phyloP scores from a whole-genome alignment of 2,797 vertebrate species.

The Alectoris magna region DNA sequence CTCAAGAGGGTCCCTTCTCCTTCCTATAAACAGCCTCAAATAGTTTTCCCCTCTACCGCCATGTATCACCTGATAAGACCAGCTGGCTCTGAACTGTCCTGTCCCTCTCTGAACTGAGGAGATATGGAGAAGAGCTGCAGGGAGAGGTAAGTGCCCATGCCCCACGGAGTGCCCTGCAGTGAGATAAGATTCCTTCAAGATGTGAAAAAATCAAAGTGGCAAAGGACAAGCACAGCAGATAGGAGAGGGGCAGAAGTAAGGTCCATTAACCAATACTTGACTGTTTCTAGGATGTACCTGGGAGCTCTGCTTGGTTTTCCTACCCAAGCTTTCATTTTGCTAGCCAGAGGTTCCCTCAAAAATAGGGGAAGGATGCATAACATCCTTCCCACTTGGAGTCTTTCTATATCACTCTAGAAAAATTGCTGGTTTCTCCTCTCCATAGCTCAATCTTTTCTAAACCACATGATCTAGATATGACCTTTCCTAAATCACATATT shows the following conservation, averaged over 20 bases:
- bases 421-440: background rate
- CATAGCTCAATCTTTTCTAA: background rate
- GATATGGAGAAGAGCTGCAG: background rate
- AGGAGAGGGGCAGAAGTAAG: background rate
- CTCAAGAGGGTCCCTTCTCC: background rate
- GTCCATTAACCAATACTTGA: background rate
- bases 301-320: background rate
- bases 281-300: background rate
- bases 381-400: background rate
- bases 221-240: background rate
- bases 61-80: background rate
- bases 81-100: background rate
- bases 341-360: background rate
- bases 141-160: rapidly evolving
- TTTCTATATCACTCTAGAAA: background rate
- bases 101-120: background rate
- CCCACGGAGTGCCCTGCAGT: background rate
- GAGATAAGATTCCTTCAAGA: background rate
- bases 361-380: background rate
- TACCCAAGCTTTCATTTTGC: background rate
- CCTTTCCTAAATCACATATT: background rate
- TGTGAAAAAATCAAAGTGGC: background rate
- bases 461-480: background rate
- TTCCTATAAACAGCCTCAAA: background rate
- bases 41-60: background rate